phyloP scores from a whole-genome alignment of 2,888 invertebrate genomes.

The Balanococcus diminutus region DNA sequence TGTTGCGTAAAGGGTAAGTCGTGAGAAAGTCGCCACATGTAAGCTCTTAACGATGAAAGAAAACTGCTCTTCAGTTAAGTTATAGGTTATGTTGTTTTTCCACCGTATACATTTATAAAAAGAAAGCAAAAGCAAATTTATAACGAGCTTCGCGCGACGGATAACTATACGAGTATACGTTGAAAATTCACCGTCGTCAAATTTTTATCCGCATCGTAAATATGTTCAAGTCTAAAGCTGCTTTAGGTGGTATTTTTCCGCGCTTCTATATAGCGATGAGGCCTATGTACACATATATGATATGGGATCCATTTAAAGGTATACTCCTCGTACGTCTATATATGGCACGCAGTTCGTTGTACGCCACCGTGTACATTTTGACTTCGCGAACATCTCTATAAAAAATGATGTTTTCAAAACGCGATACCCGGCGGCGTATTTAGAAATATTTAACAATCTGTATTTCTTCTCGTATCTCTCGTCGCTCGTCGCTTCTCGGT shows the following conservation, averaged over 20 bases:
- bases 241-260: not conserved
- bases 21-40: constrained; percentile 36
- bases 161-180: not conserved
- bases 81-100: constrained; percentile 42
- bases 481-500: not conserved
- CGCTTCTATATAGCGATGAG: not conserved
- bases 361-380: no score
- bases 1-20: constrained; percentile 35
- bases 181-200: constrained; percentile 12
- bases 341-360: no score
- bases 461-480: not conserved
- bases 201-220: constrained; percentile 7
- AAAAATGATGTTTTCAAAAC: not conserved
- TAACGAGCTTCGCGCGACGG: constrained; percentile 24
- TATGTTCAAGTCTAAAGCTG: not conserved
- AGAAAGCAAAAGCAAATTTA: constrained; percentile 33
- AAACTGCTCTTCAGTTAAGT: constrained; percentile 35
- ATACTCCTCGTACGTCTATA: no score
- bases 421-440: not conserved
- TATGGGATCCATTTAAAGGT: no score
- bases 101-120: constrained; percentile 29
- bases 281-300: no score
- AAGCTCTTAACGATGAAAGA: constrained; percentile 42
- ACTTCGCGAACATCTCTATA: no score
- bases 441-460: constrained; percentile 15